Base-by-base conservation (phyloP, 2,888 invertebrate genomes). In the Protonemura montana region DNA sequence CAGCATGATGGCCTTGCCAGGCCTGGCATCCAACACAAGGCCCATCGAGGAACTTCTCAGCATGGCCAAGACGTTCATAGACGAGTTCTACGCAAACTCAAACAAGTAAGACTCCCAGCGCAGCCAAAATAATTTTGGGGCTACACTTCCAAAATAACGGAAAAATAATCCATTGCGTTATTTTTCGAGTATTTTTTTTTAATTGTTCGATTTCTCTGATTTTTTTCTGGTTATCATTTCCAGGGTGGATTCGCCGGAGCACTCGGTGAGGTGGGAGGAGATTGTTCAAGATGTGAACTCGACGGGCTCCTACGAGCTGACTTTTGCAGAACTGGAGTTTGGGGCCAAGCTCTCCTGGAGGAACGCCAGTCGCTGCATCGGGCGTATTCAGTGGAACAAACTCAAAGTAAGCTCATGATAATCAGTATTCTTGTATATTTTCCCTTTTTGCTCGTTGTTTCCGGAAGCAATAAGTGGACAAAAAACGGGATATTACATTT, bases 51-150 rank as follows among this genome's bases (percentile, higher is more conserved):
- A 92, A 88, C 89, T 92, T 7, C 88, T 91, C n/a, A 87, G 87
- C 5, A 90, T 92, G 28, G 92, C 92, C 85, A 91, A 91, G 89
- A 91, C 92, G 86, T 92, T 92, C 89, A 90, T 92, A 85, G 91
- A 92, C 86, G 91, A 92, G 89, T 92, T 92, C 88, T 92, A 91
- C 89, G 89, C 90, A 91, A 59, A 59, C 35, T 35, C 35, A 10
- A 35, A 10, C 35, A 35, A 35, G 35, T 35, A 35, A 35, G 35
- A n/a, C n/a, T n/a, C n/a, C n/a, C n/a, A n/a, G n/a, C n/a, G n/a
- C n/a, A n/a, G n/a, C n/a, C n/a, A n/a, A n/a, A n/a, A n/a, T n/a
- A n/a, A n/a, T 35, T 35, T 35, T 35, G 3, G 5, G 35, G 35
- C 10, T 6, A 10, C 35, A 35, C 35, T 5, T 77, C 16, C 13